Evolutionary conservation across 2,113 vertebrate species (phyloP), one percentile per base, ranked within the genome.

Genomic region (Cyprinus carpio): DNA sequence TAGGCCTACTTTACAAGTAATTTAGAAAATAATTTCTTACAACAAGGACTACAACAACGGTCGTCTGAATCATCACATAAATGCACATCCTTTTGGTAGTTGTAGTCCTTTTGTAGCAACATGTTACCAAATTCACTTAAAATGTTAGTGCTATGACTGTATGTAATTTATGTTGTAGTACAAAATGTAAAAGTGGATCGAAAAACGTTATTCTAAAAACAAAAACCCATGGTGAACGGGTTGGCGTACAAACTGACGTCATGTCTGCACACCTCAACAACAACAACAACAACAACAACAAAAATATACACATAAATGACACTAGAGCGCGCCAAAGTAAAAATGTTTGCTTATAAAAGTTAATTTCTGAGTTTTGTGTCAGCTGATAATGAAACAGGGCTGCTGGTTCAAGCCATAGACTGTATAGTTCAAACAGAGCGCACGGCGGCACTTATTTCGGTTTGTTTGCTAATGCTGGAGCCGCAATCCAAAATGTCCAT

Each of bases 401-500:
- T 15, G 20, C 34, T 27, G 56, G n/a, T n/a, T 80, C n/a, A n/a
- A n/a, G n/a, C n/a, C n/a, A n/a, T n/a, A n/a, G n/a, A n/a, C n/a
- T n/a, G n/a, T n/a, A n/a, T n/a, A n/a, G n/a, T n/a, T n/a, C 23
- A 64, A 64, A 37, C 76, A 7, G 1, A 60, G 7, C 4, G 4
- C 27, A 11, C 18, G 49, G 16, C 18, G 18, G 27, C 29, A 34
- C 25, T 56, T 40, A 60, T 13, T 37, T 23, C 1, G 54, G 54
- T 25, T 23, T 79, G 54, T 60, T 13, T 25, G 31, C 27, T 56
- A 27, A 34, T 54, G 51, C 31, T 25, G 54, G 5, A 37, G 31
- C 29, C 5, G 51, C 20, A 13, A 37, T 60, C 8, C 40, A 81
- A 23, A 76, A 92, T 94, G 93, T 89, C 87, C 4, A 54, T 62